A percentile compares a stretch with the other conserved stretches of the same genome.
These are phyloP conservation scores for Cherax quadricarinatus DNA, from an alignment of 1,140 invertebrate genomes.

Conservation along the genomic window DNA sequence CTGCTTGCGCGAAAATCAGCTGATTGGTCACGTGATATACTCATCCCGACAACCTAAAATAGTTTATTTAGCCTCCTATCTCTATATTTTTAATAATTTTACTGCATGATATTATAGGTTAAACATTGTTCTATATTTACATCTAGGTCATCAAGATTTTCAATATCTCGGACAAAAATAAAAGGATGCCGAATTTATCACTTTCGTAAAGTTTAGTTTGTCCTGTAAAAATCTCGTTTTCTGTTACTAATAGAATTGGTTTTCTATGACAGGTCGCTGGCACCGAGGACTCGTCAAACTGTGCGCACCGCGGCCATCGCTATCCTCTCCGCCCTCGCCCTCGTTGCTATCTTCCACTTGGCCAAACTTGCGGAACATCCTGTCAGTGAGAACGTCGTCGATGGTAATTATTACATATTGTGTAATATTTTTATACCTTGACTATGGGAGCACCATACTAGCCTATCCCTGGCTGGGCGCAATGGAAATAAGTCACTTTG, in stretches of 20 bases:
- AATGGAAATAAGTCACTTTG: too few relatives aligned
- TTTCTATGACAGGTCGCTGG: constrained; percentile 58
- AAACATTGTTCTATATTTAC: too few relatives aligned
- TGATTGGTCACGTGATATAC: constrained; percentile 37
- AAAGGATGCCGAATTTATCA: too few relatives aligned
- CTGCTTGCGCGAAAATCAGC: constrained; percentile 43
- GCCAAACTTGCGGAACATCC: constrained; percentile 59
- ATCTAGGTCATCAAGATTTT: too few relatives aligned
- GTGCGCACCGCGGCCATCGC: constrained; percentile 53
- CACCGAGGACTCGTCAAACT: constrained; percentile 56
- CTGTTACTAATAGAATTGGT: not conserved
- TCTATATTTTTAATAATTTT: too few relatives aligned
- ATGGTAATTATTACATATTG: constrained; percentile 11
- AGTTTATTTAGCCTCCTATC: not conserved
- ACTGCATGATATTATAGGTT: too few relatives aligned
- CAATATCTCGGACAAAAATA: too few relatives aligned
- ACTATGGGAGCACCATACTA: too few relatives aligned
- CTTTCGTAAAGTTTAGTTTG: not conserved
- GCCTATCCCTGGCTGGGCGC: too few relatives aligned
- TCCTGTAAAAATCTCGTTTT: not conserved
- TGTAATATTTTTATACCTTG: not conserved
- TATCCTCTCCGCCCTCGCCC: constrained; percentile 48
- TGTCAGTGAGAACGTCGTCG: constrained; percentile 10
- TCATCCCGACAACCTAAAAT: not conserved
- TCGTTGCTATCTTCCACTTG: constrained; percentile 57